These are phyloP conservation scores for Myrmecobius fasciatus DNA, from an alignment of 2,113 vertebrate species.

Conservation along the genomic window DNA sequence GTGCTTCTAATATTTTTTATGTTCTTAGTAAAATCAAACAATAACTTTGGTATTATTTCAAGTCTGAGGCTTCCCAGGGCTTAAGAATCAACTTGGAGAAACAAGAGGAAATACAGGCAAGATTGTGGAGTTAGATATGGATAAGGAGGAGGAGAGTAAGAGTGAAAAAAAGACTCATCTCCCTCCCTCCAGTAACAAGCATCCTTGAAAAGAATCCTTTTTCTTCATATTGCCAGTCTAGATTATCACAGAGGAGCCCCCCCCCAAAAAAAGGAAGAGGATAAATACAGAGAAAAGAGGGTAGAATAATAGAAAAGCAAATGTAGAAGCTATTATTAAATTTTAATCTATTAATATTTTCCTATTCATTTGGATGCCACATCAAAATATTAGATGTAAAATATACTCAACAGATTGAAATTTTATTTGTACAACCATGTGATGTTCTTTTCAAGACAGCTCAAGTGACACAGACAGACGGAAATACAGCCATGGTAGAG, in stretches of 20 bases:
- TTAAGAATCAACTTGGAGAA: background rate
- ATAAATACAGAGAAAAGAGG: no score
- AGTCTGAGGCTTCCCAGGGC: background rate
- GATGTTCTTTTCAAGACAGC: background rate
- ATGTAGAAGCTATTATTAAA: background rate
- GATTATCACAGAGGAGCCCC: background rate
- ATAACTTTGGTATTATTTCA: background rate
- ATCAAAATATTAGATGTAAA: background rate
- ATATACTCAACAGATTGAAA: no score
- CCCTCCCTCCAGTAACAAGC: background rate
- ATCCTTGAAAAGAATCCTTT: background rate
- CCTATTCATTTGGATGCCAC: background rate
- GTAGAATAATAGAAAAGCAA: background rate
- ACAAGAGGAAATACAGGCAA: background rate
- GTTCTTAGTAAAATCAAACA: background rate
- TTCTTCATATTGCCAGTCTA: background rate
- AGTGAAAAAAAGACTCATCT: background rate
- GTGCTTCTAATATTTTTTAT: background rate
- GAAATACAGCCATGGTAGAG: background rate
- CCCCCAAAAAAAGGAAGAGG: background rate
- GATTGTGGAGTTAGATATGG: background rate
- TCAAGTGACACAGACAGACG: background rate
- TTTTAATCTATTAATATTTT: background rate
- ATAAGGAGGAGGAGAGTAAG: background rate
- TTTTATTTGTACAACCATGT: background rate